phyloP scores from a whole-genome alignment of 2,888 invertebrate genomes.

The Rhabditoides inermis region DNA sequence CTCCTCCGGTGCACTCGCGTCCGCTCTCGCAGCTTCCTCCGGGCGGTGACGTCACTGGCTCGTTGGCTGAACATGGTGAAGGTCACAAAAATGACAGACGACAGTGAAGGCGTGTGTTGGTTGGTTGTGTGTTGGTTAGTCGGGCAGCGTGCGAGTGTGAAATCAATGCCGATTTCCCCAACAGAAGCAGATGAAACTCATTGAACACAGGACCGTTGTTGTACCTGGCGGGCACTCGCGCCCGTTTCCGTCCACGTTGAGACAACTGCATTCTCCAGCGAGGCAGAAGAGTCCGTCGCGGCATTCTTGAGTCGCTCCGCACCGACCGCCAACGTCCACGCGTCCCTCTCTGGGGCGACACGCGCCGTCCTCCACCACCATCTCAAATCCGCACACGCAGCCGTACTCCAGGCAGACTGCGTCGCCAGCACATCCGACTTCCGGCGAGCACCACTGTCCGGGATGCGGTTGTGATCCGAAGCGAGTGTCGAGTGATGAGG shows the following conservation, averaged over 20 bases:
- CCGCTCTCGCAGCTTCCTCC: conserved; percentile 46
- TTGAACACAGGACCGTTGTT: background rate
- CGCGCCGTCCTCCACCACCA: background rate
- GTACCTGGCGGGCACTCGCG: background rate
- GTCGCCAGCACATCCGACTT: background rate
- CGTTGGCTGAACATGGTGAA: conserved; percentile 27
- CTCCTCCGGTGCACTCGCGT: conserved; percentile 45
- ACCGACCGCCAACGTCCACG: too few species aligned
- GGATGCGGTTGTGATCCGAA: background rate
- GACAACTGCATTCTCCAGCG: conserved; percentile 32
- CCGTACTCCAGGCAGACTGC: conserved; percentile 5
- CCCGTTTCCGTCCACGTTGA: conserved; percentile 9
- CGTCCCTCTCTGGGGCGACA: too few species aligned
- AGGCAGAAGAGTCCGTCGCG: conserved; percentile 23
- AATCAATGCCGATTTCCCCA: too few species aligned
- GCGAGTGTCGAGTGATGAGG: too few species aligned
- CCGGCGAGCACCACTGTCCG: background rate
- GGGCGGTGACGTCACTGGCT: conserved; percentile 43
- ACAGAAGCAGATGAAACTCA: too few species aligned
- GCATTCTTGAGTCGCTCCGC: conserved; percentile 10
- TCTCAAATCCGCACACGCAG: conserved; percentile 7
- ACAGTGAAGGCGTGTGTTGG: background rate
- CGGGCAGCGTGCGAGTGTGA: too few species aligned
- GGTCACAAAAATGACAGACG: background rate
- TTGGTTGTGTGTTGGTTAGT: too few species aligned